Evolutionary conservation across 2,113 vertebrate species (phyloP).

Genomic region (Perognathus longimembris): DNA sequence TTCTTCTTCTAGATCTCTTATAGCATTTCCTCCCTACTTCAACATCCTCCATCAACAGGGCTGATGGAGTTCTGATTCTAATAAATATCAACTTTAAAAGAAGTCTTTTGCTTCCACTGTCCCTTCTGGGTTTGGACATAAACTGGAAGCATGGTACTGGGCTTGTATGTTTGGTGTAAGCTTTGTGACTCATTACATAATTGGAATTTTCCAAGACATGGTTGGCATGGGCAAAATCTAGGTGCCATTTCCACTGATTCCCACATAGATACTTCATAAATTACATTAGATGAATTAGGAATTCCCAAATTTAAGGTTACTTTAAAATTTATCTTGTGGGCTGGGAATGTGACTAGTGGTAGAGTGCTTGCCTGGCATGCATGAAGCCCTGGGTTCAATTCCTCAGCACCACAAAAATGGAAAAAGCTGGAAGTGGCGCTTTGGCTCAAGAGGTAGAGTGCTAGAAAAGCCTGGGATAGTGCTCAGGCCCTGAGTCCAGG

Average conservation of each 20-base stretch:
- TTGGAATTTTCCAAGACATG: conserved; percentile 46
- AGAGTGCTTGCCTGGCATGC: too few species aligned
- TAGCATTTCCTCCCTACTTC: not conserved
- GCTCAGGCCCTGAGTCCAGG: too few species aligned
- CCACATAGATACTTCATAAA: not conserved
- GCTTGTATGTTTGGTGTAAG: not conserved
- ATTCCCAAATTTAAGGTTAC: conserved; percentile 56
- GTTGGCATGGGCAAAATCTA: conserved; percentile 64
- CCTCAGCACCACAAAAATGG: too few species aligned
- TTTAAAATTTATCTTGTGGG: conserved; percentile 40
- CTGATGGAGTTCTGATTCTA: conserved; percentile 53
- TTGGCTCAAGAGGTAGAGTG: too few species aligned
- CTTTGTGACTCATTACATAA: conserved; percentile 65
- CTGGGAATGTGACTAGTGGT: too few species aligned
- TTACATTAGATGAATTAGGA: conserved; percentile 47
- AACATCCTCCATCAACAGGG: not conserved
- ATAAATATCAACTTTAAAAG: conserved; percentile 25
- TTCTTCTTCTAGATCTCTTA: not conserved
- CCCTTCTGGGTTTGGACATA: conserved; percentile 11
- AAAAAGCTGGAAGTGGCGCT: too few species aligned
- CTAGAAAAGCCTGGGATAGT: too few species aligned
- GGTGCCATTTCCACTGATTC: conserved; percentile 47
- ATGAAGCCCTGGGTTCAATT: too few species aligned
- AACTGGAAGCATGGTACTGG: conserved; percentile 40
- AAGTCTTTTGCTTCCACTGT: conserved; percentile 19